Percentiles rank a stretch among this genome's conserved stretches.
phyloP scores from a whole-genome alignment of 1,140 invertebrate genomes.

The Nymphalis io region DNA sequence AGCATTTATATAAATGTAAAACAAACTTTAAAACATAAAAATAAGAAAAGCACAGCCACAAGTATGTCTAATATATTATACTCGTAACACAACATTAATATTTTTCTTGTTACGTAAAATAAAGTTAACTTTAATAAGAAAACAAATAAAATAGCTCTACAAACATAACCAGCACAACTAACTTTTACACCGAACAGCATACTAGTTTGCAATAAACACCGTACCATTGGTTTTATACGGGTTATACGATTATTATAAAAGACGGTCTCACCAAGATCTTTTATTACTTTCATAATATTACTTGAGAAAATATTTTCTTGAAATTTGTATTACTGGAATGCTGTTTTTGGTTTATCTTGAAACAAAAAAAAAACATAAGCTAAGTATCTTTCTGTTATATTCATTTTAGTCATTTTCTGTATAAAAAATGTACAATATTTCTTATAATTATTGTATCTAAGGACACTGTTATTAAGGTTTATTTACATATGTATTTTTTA shows the following conservation, averaged over 20 bases:
- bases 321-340: not conserved
- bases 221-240: conserved; percentile 21
- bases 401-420: too few species aligned
- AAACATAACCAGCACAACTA: not conserved
- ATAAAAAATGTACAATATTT: too few species aligned
- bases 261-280: conserved; percentile 31
- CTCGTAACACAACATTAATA: too few species aligned
- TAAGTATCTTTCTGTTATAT: too few species aligned
- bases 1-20: too few species aligned
- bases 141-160: not conserved
- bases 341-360: not conserved
- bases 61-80: too few species aligned
- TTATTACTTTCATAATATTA: conserved; percentile 48
- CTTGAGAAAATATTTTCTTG: conserved; percentile 36
- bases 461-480: too few species aligned
- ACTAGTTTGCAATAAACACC: conserved; percentile 21
- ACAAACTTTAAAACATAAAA: too few species aligned
- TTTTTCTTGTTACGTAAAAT: not conserved
- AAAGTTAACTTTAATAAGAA: conserved; percentile 9
- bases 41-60: too few species aligned
- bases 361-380: too few species aligned
- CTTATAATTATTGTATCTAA: too few species aligned
- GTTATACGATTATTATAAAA: conserved; percentile 37
- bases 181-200: conserved; percentile 1
- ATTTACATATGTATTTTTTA: too few species aligned